These are phyloP conservation scores for Agrilus biguttatus DNA, from an alignment of 2,888 invertebrate species.

Conservation along the genomic window DNA sequence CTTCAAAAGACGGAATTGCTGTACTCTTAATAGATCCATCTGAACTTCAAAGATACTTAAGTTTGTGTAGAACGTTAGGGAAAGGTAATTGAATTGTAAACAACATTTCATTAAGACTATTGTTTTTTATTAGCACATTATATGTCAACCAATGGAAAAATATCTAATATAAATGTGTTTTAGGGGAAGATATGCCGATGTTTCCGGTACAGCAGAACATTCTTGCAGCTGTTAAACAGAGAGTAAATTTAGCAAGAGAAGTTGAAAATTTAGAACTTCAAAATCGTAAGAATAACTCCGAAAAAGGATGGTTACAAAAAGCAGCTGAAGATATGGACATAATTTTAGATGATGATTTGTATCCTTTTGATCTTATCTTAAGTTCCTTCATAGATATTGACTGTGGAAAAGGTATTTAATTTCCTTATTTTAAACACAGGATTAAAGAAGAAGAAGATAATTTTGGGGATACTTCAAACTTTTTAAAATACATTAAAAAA, in stretches of 20 bases:
- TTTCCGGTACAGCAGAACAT: constrained; percentile 63
- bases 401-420: neutral
- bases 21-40: constrained; percentile 82
- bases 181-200: constrained; percentile 66
- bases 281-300: constrained; percentile 44
- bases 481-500: constrained; percentile 30
- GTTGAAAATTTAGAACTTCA: constrained; percentile 64
- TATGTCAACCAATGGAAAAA: neutral
- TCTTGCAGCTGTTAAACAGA: constrained; percentile 48
- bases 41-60: constrained; percentile 65
- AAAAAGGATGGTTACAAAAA: constrained; percentile 74
- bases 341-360: constrained; percentile 67
- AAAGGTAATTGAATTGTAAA: constrained; percentile 46
- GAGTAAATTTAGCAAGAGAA: constrained; percentile 63
- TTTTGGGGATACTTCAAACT: constrained; percentile 14
- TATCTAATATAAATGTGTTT: constrained; percentile 15
- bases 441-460: constrained; percentile 17
- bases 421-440: constrained; percentile 5
- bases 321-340: constrained; percentile 86
- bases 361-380: constrained; percentile 10
- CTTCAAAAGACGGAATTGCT: constrained; percentile 75
- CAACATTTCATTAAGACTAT: neutral
- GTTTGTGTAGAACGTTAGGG: constrained; percentile 70
- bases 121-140: neutral
- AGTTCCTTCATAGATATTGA: neutral